phyloP scores from a whole-genome alignment of 1,140 invertebrate genomes.

The Pseudomyrmex pallidus region DNA sequence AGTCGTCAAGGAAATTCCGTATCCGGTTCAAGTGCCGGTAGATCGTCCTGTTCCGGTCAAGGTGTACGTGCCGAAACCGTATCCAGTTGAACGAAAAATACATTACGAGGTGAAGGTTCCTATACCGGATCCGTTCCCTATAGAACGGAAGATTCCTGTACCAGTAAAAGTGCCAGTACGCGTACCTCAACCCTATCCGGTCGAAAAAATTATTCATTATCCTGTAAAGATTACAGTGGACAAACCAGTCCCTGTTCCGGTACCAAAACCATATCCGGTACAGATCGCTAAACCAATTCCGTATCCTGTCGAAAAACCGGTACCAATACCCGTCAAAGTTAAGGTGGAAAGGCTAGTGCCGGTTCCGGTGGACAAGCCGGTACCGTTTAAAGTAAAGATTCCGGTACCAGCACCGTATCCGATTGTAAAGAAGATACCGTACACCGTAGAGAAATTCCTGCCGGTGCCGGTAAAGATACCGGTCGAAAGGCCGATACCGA shows the following conservation, averaged over 20 bases:
- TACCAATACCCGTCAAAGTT: conserved; percentile 87
- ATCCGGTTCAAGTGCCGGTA: conserved; percentile 81
- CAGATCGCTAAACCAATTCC: conserved; percentile 78
- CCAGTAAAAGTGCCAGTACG: conserved; percentile 85
- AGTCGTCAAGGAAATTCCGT: conserved; percentile 80
- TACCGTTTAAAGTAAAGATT: conserved; percentile 88
- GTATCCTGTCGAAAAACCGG: conserved; percentile 86
- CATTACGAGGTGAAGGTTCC: conserved; percentile 88
- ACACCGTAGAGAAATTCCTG: conserved; percentile 87
- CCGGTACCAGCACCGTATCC: conserved; percentile 87
- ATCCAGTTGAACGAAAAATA: conserved; percentile 88
- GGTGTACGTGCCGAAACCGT: conserved; percentile 88
- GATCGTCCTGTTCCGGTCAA: conserved; percentile 88
- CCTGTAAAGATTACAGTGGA: conserved; percentile 83
- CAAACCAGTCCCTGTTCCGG: conserved; percentile 87
- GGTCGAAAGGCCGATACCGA: conserved; percentile 86
- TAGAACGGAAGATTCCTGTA: conserved; percentile 79
- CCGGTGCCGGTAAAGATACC: conserved; percentile 87
- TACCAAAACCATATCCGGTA: conserved; percentile 85
- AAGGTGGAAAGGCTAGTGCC: conserved; percentile 87
- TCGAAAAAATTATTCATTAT: conserved; percentile 81
- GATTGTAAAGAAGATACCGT: conserved; percentile 87
- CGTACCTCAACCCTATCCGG: conserved; percentile 87
- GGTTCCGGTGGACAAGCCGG: conserved; percentile 85
- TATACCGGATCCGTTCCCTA: conserved; percentile 80